These are phyloP conservation scores for Oreotrochilus melanogaster DNA, from an alignment of 2,113 vertebrate genomes.

Conservation along the genomic window DNA sequence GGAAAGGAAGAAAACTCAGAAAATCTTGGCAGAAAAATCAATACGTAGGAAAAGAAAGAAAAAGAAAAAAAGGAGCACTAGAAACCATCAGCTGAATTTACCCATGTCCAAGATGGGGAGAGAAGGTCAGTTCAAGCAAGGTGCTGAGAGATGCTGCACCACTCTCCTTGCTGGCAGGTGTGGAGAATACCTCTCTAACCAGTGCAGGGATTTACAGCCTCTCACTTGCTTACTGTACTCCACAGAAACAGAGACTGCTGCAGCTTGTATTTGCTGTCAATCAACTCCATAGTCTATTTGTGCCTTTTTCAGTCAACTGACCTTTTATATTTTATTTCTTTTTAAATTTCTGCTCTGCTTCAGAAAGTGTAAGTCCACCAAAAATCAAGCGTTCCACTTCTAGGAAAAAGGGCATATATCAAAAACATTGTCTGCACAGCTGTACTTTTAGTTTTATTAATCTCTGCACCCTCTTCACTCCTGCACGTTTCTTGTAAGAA, in stretches of 20 bases:
- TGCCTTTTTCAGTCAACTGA: background rate
- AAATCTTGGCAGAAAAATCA: slow-evolving; percentile 16
- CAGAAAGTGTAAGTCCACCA: background rate
- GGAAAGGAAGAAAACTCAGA: slow-evolving; percentile 22
- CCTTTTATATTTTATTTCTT: background rate
- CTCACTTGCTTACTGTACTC: background rate
- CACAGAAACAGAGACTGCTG: background rate
- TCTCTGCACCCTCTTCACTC: background rate
- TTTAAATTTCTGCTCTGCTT: background rate
- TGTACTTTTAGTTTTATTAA: background rate
- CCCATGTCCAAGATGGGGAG: background rate
- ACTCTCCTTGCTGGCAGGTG: background rate
- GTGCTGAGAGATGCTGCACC: background rate
- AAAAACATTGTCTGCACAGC: background rate
- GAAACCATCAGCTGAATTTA: background rate
- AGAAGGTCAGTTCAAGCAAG: background rate
- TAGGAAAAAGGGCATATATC: background rate
- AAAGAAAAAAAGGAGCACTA: fast-evolving
- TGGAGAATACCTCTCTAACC: background rate
- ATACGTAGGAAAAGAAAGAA: background rate
- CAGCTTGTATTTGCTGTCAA: background rate
- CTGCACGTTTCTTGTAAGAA: background rate
- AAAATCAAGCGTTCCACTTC: background rate
- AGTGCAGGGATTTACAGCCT: background rate
- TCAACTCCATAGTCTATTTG: background rate